Evolutionary conservation across 2,888 invertebrate species (phyloP), one percentile per base, ranked within the genome.

Genomic region (Himalopsyche japonica): DNA sequence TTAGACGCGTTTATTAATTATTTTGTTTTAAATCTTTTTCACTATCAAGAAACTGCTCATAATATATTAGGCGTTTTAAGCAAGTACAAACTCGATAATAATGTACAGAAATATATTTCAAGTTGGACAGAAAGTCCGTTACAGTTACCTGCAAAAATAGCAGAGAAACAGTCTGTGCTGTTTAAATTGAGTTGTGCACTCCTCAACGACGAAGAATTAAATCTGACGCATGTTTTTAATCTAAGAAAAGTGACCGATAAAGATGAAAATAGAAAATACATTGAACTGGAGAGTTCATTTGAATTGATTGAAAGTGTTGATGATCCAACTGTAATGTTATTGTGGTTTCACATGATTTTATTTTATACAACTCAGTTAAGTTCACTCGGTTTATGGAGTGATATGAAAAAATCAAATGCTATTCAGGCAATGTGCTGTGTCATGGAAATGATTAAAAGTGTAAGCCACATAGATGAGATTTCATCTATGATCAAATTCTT

Each of bases 1-100:
- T 88, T 92, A 27, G 91, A 91, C 88, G 88, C 90, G 87, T 91
- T 27, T 92, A 91, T 86, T 88, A 91, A 84, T 76, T 47, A 83
- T 70, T 85, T 92, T 57, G 86, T 92, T 12, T 88, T 92, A n/a
- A 93, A 94, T 89, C 91, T 94, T 87, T 90, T 95, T 34, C 94
- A 95, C 88, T 91, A 90, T 82, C 95, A 94, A 90, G 93, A 93
- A 86, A 91, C 91, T 1, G 92, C 93, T 0, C 91, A 91, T 79
- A 88, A 92, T 82, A 92, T 94, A 3, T 91, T 92, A 87, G 88
- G 91, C 47, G 88, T 94, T 78, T 90, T 93, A 76, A 90, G 91
- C n/a, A 91, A 92, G 87, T 91, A 91, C 76, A 90, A 93, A 87
- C 84, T 91, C 7, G 90, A 88, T 47, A 82, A 89, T 30, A 88